Evolutionary conservation across 2,113 vertebrate species (phyloP).

Genomic region (Pangasianodon gigas): DNA sequence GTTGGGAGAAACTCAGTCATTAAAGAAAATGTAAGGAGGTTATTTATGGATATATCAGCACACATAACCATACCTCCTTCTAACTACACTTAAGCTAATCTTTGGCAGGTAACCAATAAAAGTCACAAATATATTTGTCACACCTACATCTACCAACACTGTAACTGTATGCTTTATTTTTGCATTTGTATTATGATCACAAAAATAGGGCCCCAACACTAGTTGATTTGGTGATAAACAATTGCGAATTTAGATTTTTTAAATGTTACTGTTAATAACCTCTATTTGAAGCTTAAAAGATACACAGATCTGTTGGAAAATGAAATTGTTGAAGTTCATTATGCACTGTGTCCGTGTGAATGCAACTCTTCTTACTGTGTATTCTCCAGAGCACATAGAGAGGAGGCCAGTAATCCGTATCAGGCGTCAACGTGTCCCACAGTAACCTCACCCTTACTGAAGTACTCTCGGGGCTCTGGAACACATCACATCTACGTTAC

Average conservation of each 20-base stretch:
- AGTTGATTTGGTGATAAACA: not conserved
- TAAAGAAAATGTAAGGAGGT: no score
- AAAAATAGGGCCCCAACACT: not conserved
- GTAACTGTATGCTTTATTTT: not conserved
- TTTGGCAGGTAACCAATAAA: not conserved
- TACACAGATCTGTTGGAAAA: not conserved
- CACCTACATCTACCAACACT: not conserved
- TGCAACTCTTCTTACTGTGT: constrained; percentile 79
- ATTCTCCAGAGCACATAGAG: constrained; percentile 89
- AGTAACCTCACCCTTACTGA: constrained; percentile 78
- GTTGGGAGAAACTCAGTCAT: not conserved
- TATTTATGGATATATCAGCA: not conserved
- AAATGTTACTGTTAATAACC: not conserved
- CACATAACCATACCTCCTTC: not conserved
- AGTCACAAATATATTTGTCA: not conserved
- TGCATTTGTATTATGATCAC: not conserved
- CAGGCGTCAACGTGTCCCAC: constrained; percentile 87
- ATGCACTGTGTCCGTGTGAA: not conserved
- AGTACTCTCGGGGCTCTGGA: constrained; percentile 53
- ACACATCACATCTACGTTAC: constrained; percentile 23
- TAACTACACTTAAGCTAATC: not conserved
- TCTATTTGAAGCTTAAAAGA: not conserved
- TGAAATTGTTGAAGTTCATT: not conserved
- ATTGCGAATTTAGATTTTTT: not conserved
- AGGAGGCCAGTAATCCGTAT: constrained; percentile 83